Evolutionary conservation across 1,140 invertebrate genomes (phyloP).

Genomic region (Cyrtorhinus lividipennis): DNA sequence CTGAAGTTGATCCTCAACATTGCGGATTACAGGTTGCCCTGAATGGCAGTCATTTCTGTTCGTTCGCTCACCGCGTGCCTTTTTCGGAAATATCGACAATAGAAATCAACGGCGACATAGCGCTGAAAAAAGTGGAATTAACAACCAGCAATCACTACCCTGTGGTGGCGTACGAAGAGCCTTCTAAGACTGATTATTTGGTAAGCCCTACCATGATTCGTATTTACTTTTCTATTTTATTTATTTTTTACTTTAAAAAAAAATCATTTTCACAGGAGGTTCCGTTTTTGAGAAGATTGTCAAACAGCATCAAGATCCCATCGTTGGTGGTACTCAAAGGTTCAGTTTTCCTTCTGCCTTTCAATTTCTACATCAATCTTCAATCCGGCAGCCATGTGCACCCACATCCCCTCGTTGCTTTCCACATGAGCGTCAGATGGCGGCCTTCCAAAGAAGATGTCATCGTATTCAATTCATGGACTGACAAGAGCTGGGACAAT

Average conservation of each 20-base stretch:
- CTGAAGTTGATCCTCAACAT: too few relatives aligned
- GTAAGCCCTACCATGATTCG: background rate
- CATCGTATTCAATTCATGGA: background rate
- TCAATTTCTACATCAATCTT: slow-evolving; percentile 12
- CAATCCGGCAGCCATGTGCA: background rate
- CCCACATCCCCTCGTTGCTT: slow-evolving; percentile 5
- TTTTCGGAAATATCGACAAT: slow-evolving; percentile 7
- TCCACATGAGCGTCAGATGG: slow-evolving; percentile 10
- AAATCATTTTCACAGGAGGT: background rate
- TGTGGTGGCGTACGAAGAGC: background rate
- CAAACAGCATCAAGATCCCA: background rate
- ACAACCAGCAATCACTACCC: background rate
- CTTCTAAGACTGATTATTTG: background rate
- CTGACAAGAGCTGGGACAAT: background rate
- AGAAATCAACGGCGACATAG: slow-evolving; percentile 16
- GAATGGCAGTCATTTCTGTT: slow-evolving; percentile 17
- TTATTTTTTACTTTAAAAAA: too few relatives aligned
- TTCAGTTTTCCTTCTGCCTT: background rate
- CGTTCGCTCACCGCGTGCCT: background rate
- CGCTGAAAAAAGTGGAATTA: background rate
- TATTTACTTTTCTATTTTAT: too few relatives aligned
- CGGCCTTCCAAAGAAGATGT: slow-evolving; percentile 7
- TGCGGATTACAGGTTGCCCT: slow-evolving; percentile 16
- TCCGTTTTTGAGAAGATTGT: background rate
- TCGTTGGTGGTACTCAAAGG: background rate